Evolutionary conservation across 1,140 invertebrate genomes (phyloP), one percentile per base, ranked within the genome.

Genomic region (Monomorium pharaonis): DNA sequence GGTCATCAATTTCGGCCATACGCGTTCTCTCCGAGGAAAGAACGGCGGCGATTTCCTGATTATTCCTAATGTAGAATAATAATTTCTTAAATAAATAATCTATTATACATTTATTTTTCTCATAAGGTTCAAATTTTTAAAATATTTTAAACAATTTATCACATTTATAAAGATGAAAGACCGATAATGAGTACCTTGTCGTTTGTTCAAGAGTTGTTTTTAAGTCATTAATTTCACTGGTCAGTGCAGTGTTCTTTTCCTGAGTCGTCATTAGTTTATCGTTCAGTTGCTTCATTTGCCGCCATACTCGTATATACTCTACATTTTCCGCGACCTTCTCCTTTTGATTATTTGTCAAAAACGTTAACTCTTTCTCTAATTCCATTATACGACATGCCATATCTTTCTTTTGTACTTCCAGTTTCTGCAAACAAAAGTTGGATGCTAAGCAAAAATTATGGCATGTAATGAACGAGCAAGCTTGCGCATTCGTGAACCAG

Each of bases 261-360:
- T 94, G 86, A 0, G 85, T 58, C 10, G 83, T 84, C 24, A 80
- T 70, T 51, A 95, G 80, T 88, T 95, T 92, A 78, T 94, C 94
- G 60, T 91, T 93, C 33, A 92, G 75, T 49, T 92, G 92, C 62
- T 95, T 94, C 89, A 95, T 88, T 85, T 95, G 92, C 24, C 94
- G 90, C 93, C 92, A 94, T 18, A 94, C 69, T 30, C 91, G 91
- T 80, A 95, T 95, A 51, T 94, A 93, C 37, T 94, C 94, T 7
- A 95, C 90, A 80, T 95, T 95, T 33, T 95, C 95, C 0, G 92
- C 91, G 0, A 93, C 91, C 80, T 94, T 95, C 78, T 93, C 92
- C 21, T 92, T 92, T 9, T 92, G 92, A 83, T 85, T 93, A 27
- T 74, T 91, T 0, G 85, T 63, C 6, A 85, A 47, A 33, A 42